Percentiles rank a stretch among this genome's conserved stretches.
Evolutionary conservation across 2,113 vertebrate species (phyloP).

Genomic region (Laticauda laticaudata): DNA sequence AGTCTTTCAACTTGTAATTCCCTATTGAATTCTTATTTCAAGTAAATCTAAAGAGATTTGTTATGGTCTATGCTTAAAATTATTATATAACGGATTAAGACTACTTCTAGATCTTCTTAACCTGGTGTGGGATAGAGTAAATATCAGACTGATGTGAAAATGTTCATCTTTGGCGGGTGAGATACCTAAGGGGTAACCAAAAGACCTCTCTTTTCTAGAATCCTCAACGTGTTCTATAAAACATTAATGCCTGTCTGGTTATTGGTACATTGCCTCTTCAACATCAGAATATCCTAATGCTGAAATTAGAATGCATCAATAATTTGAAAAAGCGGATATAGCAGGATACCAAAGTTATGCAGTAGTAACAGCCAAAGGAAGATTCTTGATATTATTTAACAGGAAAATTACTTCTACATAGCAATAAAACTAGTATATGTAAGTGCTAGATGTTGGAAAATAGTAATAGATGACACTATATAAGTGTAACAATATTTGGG

Average conservation of each 20-base stretch:
- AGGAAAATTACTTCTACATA: not conserved
- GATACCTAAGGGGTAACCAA: not conserved
- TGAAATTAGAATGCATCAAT: not conserved
- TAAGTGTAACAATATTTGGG: not conserved
- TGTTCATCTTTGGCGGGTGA: not conserved
- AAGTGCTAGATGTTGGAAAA: not conserved
- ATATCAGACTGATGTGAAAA: not conserved
- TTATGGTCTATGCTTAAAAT: not conserved
- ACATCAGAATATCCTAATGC: not conserved
- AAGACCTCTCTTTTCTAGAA: not conserved
- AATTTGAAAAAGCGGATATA: not conserved
- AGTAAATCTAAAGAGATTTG: not conserved
- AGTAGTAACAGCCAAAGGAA: not conserved
- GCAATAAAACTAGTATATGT: not conserved
- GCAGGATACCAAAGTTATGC: not conserved
- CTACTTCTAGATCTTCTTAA: not conserved
- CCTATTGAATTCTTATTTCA: slow-evolving; percentile 37
- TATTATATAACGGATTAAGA: not conserved
- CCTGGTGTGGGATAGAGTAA: not conserved
- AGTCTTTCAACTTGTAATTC: slow-evolving; percentile 41
- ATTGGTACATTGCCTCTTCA: not conserved
- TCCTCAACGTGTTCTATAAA: not conserved
- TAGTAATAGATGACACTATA: not conserved
- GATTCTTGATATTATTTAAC: not conserved
- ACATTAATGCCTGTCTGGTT: not conserved